phyloP scores from a whole-genome alignment of 2,797 vertebrate species.

The Pitangus sulphuratus region DNA sequence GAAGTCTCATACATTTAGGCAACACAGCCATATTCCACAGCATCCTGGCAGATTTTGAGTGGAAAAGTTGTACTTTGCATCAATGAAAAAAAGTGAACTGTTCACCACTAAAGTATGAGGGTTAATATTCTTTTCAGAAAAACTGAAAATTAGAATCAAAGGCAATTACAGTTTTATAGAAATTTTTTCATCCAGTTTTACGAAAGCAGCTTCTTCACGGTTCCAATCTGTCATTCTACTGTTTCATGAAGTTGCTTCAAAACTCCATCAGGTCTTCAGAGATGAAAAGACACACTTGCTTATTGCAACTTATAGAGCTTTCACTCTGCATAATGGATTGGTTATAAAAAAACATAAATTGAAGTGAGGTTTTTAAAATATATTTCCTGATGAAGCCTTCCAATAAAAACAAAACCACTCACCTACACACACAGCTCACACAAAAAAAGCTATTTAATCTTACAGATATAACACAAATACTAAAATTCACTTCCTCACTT shows the following conservation, averaged over 20 bases:
- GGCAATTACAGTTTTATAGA: background rate
- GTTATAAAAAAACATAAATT: background rate
- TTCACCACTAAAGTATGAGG: background rate
- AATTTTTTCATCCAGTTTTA: background rate
- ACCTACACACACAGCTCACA: background rate
- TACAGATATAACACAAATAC: background rate
- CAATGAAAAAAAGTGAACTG: rapidly evolving
- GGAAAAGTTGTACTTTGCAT: background rate
- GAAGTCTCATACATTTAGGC: background rate
- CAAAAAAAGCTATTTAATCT: background rate
- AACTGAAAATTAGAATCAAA: background rate
- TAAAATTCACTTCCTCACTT: background rate
- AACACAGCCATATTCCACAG: background rate
- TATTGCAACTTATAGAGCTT: background rate
- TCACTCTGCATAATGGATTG: background rate
- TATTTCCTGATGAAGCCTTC: background rate
- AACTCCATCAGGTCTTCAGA: background rate
- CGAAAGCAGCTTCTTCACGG: background rate
- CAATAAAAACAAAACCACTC: background rate
- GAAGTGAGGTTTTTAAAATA: background rate
- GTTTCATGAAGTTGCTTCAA: background rate
- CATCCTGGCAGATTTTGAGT: background rate
- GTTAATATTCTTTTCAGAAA: background rate
- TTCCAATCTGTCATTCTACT: background rate
- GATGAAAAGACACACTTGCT: background rate